A percentile compares a stretch with the other conserved stretches of the same genome.
phyloP scores from a whole-genome alignment of 2,888 invertebrate species.

The Helleia helle region DNA sequence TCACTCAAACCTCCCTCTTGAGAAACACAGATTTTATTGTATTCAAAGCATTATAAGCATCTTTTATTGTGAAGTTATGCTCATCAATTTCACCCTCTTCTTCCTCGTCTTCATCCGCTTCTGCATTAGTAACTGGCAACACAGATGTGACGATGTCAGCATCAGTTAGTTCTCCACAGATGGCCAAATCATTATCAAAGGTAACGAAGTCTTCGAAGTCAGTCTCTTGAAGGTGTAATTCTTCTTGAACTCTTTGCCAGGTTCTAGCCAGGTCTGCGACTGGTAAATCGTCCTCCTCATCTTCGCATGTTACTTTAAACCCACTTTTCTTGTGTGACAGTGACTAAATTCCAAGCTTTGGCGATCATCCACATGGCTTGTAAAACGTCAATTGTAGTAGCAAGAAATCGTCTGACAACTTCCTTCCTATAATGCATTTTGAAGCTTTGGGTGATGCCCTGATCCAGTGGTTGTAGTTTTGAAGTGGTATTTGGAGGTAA shows the following conservation, averaged over 20 bases:
- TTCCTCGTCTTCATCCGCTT: slow-evolving; percentile 23
- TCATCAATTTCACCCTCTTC: slow-evolving; percentile 23
- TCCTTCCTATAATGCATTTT: too few species aligned
- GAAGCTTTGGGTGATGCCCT: too few species aligned
- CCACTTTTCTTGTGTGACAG: too few species aligned
- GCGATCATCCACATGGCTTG: too few species aligned
- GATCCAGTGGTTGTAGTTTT: too few species aligned
- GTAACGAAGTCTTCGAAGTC: slow-evolving; percentile 17
- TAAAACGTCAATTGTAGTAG: too few species aligned
- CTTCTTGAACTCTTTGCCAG: slow-evolving; percentile 20
- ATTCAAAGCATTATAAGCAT: slow-evolving; percentile 24
- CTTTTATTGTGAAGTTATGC: slow-evolving; percentile 23
- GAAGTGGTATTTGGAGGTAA: too few species aligned
- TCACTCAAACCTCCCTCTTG: slow-evolving; percentile 24
- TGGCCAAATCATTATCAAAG: slow-evolving; percentile 19
- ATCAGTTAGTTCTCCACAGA: slow-evolving; percentile 23
- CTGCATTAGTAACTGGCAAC: slow-evolving; percentile 21
- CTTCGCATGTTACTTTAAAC: too few species aligned
- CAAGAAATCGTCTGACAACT: too few species aligned
- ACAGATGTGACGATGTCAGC: slow-evolving; percentile 21
- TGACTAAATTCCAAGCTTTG: too few species aligned
- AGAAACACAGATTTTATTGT: slow-evolving; percentile 23
- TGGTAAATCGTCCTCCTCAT: too few species aligned
- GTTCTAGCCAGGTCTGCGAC: slow-evolving; percentile 19
- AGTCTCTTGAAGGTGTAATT: slow-evolving; percentile 20